Evolutionary conservation across 1,140 invertebrate genomes (phyloP), one percentile per base, ranked within the genome.

Genomic region (Sitophilus oryzae): DNA sequence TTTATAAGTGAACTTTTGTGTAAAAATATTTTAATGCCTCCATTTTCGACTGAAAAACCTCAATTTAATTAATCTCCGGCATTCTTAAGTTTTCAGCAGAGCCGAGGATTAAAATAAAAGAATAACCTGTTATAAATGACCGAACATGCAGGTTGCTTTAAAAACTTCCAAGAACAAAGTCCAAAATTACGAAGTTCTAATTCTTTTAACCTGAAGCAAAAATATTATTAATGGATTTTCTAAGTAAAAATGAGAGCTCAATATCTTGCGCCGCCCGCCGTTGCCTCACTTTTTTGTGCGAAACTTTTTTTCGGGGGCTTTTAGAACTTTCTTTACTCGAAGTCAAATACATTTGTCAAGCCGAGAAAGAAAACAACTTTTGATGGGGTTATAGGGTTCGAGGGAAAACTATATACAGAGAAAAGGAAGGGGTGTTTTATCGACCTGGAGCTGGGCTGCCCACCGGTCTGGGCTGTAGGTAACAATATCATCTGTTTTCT

Each of bases 221-320:
- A 60, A 65, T 63, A 65, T 63, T 63, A 65, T 66, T 66, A 64
- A 66, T 66, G 65, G 63, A 65, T 60, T 65, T 66, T 47, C 52
- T 54, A 55, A 63, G 61, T 66, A 60, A 63, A 64, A 59, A 63
- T 62, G 59, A 60, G 47, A 52, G 54, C 50, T 59, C 55, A 48
- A 60, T 63, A 61, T 58, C 52, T 59, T 56, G 52, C 35, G 48
- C 34, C 55, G 56, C 44, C 52, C 55, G 49, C 52, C 35, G 48
- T 22, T 51, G 56, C 44, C 35, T 49, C 22, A 46, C 40, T 51
- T 57, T 57, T 57, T 57, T 52, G 45, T 56, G n/a, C 16, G 19
- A 43, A 45, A 54, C 18, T 58, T 58, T 45, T 54, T 45, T 57
- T 22, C 18, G 18, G 11, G 22, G 23, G 35, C 43, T 50, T 55